These are phyloP conservation scores for Myioborus miniatus DNA, from an alignment of 2,797 vertebrate species.

Conservation along the genomic window DNA sequence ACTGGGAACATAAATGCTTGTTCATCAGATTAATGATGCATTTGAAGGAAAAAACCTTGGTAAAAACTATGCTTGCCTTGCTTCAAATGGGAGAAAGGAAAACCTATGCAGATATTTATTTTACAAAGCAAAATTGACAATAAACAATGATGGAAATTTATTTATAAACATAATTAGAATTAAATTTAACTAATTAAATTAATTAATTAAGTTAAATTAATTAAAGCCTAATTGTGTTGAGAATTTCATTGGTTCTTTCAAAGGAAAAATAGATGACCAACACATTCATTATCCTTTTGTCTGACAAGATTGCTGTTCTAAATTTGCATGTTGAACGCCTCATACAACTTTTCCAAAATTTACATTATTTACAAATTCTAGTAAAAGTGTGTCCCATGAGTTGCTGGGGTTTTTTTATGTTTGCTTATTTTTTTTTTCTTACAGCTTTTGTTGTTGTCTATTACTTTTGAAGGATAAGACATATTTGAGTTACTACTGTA, in stretches of 20 bases:
- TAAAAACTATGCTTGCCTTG: background rate
- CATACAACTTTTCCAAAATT: background rate
- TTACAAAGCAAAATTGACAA: background rate
- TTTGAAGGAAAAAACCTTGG: background rate
- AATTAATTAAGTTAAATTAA: background rate
- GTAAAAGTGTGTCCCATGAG: background rate
- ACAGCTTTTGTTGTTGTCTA: background rate
- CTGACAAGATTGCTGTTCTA: background rate
- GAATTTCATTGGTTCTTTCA: background rate
- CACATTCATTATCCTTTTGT: background rate
- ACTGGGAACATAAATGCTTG: background rate
- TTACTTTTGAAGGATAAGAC: background rate
- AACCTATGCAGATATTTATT: background rate
- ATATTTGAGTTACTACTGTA: background rate
- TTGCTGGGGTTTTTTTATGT: fast-evolving
- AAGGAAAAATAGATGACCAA: background rate
- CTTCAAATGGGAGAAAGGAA: background rate
- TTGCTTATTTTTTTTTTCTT: background rate
- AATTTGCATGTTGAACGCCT: background rate
- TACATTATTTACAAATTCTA: background rate
- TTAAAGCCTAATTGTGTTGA: background rate
- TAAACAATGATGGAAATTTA: background rate
- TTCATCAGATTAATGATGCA: background rate
- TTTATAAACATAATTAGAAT: background rate
- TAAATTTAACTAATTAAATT: background rate